Evolutionary conservation across 1,140 invertebrate genomes (phyloP).

Genomic region (Laupala kohalensis): DNA sequence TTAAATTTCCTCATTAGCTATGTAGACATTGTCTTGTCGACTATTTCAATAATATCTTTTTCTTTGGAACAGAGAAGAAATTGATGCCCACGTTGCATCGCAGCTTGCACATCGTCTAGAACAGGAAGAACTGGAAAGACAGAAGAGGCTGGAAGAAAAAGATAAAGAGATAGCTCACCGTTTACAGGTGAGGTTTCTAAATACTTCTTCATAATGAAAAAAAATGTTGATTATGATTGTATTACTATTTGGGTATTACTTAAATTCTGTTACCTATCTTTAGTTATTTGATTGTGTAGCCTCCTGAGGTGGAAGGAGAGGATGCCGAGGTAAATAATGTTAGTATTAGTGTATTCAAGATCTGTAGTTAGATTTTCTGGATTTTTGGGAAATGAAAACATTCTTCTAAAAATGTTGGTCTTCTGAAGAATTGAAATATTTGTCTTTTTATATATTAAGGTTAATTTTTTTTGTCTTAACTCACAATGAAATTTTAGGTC

Average conservation of each 20-base stretch:
- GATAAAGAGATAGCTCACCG: slow-evolving; percentile 28
- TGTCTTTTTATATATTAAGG: no score
- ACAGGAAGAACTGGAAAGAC: slow-evolving; percentile 42
- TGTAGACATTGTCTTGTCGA: slow-evolving; percentile 8
- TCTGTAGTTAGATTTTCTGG: no score
- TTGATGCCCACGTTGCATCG: slow-evolving; percentile 50
- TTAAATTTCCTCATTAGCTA: background rate
- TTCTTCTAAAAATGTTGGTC: no score
- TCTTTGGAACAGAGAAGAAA: slow-evolving; percentile 42
- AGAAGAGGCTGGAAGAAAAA: slow-evolving; percentile 28
- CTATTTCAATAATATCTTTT: background rate
- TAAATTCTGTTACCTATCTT: no score
- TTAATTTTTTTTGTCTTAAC: no score
- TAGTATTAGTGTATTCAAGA: no score
- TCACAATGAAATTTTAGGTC: no score
- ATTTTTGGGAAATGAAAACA: no score
- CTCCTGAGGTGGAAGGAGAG: background rate
- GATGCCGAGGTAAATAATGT: background rate
- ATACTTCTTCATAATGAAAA: background rate
- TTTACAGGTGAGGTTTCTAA: slow-evolving; percentile 17
- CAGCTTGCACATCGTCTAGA: slow-evolving; percentile 48
- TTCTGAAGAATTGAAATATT: no score
- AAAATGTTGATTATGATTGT: no score
- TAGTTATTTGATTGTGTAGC: background rate
- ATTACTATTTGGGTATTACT: no score